phyloP scores from a whole-genome alignment of 1,140 invertebrate species.

The Drosophila subobscura region DNA sequence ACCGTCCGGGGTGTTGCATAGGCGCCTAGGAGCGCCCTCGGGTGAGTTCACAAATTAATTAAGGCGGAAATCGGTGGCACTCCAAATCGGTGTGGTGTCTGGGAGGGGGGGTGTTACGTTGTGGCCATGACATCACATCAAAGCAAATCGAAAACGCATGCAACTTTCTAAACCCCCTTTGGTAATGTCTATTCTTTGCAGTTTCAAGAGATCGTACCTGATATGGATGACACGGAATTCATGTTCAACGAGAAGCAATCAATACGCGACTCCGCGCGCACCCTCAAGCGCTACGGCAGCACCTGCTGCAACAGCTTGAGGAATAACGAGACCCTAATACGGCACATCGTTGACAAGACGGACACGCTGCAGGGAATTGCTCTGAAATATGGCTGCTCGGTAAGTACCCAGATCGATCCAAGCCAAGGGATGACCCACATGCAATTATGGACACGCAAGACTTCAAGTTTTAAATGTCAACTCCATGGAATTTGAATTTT shows the following conservation, averaged over 20 bases:
- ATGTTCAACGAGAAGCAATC: slow-evolving; percentile 92
- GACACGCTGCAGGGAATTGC: slow-evolving; percentile 97
- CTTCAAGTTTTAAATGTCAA: slow-evolving; percentile 47
- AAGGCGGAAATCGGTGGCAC: slow-evolving; percentile 12
- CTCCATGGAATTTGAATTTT: slow-evolving; percentile 43
- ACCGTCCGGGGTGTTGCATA: slow-evolving; percentile 3
- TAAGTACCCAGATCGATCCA: slow-evolving; percentile 84
- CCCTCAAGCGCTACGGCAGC: slow-evolving; percentile 95
- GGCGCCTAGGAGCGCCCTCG: slow-evolving; percentile 26
- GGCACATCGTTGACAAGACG: slow-evolving; percentile 90
- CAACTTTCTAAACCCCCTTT: slow-evolving; percentile 23
- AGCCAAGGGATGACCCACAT: too few species aligned
- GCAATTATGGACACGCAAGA: slow-evolving; percentile 16
- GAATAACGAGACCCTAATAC: slow-evolving; percentile 88
- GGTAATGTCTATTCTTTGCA: slow-evolving; percentile 46
- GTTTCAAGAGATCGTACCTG: slow-evolving; percentile 83
- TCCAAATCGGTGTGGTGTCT: not conserved
- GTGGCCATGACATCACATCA: slow-evolving; percentile 60
- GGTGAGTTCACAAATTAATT: slow-evolving; percentile 32
- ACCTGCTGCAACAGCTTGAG: slow-evolving; percentile 87
- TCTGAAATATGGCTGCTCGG: slow-evolving; percentile 95
- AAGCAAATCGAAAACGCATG: slow-evolving; percentile 8
- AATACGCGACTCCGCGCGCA: slow-evolving; percentile 91
- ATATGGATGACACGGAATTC: slow-evolving; percentile 88
- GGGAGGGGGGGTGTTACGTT: slow-evolving; percentile 25